A percentile compares a stretch with the other conserved stretches of the same genome.
phyloP scores from a whole-genome alignment of 2,113 vertebrate species.

The Phasianus colchicus region DNA sequence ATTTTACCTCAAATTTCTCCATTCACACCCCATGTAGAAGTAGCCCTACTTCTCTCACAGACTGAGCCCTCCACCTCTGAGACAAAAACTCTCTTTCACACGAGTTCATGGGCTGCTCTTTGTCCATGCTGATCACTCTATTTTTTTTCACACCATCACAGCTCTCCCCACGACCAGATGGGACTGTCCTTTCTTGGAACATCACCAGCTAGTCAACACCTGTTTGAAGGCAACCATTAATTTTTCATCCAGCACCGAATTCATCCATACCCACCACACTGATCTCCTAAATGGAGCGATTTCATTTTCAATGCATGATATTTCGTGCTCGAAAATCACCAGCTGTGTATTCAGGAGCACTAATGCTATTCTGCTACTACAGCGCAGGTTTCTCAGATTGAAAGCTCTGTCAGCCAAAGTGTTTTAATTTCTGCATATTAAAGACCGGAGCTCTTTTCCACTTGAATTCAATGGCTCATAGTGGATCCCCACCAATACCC shows the following conservation, averaged over 20 bases:
- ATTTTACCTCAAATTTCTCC: neutral
- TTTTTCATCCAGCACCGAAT: neutral
- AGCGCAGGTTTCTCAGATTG: neutral
- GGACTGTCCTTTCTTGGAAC: slow-evolving; percentile 2
- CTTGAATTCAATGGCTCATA: slow-evolving; percentile 13
- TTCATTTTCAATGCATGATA: neutral
- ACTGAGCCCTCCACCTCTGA: neutral
- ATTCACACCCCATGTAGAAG: neutral
- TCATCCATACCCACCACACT: neutral
- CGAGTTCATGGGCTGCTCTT: neutral
- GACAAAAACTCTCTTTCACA: neutral
- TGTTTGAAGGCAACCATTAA: neutral
- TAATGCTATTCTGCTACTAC: neutral
- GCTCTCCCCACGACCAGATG: slow-evolving; percentile 12
- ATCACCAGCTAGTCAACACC: neutral
- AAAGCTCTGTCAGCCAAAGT: neutral
- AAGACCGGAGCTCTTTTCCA: neutral
- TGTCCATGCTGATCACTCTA: neutral
- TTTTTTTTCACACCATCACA: neutral
- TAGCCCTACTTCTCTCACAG: neutral
- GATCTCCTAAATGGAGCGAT: neutral
- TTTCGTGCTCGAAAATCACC: neutral
- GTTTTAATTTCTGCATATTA: slow-evolving; percentile 8
- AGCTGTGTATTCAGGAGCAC: neutral
- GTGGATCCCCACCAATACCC: neutral